Base-by-base conservation (phyloP, 2,113 vertebrate genomes). In the Pycnonotus jocosus region DNA sequence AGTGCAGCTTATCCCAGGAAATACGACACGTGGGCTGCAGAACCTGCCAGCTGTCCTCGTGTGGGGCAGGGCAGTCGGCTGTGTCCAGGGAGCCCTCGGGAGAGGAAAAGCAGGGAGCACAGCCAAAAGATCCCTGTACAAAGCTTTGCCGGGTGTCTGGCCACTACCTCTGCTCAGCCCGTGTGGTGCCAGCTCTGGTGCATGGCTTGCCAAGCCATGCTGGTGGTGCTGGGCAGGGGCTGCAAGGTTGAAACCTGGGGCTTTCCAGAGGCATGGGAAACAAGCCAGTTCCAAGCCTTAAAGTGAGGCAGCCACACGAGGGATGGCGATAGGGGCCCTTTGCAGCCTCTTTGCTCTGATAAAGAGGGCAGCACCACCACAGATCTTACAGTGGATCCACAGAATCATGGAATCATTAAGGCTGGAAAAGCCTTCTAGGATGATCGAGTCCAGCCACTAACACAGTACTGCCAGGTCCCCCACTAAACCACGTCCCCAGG, bases 1-100 rank as follows among this genome's bases (percentile, higher is more conserved):
- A 95, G 71, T 50, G 68, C 9, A 40, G 85, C 96, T 95, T 93
- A 91, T 62, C 62, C 50, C 77, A 88, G 85, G 84, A 69, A 95
- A 73, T 33, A 82, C n/a, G 93, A 88, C 88, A 35, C 4, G 1
- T 2, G 66, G 72, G 47, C 33, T 44, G 42, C 40, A 28, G 33
- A 48, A 57, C 51, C 70, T 66, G 72, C 78, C 76, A 57, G 62
- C 30, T 4, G 51, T 48, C 42, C 21, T 58, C 54, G 31, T 4
- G 5, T 66, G 58, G 51, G 45, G 17, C 9, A 22, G 83, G 57
- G 65, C 68, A 27, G 40, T 28, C 0, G 0, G 61, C 50, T 70
- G 51, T 2, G 0, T 24, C 79, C 76, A 82, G 51, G 31, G 16
- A 94, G 31, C 42, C 25, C 35, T 70, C 15, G 2, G 9, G 25